Conservation (phyloP, 2,888 invertebrate genomes). For the Hecatera dysodea region DNA sequence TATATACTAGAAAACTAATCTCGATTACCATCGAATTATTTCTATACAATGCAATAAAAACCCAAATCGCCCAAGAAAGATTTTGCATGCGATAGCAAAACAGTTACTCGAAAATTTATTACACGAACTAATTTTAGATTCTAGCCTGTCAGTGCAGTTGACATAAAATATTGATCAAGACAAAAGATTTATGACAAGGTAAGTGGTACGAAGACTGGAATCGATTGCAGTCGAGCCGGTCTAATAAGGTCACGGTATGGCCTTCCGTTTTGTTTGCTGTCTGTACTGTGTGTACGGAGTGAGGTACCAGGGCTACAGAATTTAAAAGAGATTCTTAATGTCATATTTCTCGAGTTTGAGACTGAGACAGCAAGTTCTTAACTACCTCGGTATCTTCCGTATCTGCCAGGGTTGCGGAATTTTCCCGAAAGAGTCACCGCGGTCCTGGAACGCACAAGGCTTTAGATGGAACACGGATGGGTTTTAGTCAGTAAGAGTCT, state of each 20-base stretch:
- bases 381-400: no score
- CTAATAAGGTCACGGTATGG: slow-evolving; percentile 63
- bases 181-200: slow-evolving; percentile 57
- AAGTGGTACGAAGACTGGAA: slow-evolving; percentile 41
- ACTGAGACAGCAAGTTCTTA: no score
- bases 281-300: slow-evolving; percentile 36
- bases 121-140: slow-evolving; percentile 52
- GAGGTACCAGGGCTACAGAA: slow-evolving; percentile 12
- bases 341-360: neutral
- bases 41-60: slow-evolving; percentile 13
- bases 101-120: slow-evolving; percentile 42
- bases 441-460: no score
- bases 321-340: neutral
- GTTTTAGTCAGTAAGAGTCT: no score
- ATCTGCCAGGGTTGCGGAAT: no score
- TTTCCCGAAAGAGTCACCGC: no score
- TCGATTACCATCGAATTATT: no score
- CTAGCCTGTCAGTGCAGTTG: slow-evolving; percentile 44
- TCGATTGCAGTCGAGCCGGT: slow-evolving; percentile 62
- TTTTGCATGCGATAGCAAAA: slow-evolving; percentile 52
- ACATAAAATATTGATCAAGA: slow-evolving; percentile 64
- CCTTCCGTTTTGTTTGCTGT: slow-evolving; percentile 63
- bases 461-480: no score
- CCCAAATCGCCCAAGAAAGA: slow-evolving; percentile 22
- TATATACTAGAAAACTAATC: no score